phyloP scores from a whole-genome alignment of 2,113 vertebrate species.

The Neogobius melanostomus region DNA sequence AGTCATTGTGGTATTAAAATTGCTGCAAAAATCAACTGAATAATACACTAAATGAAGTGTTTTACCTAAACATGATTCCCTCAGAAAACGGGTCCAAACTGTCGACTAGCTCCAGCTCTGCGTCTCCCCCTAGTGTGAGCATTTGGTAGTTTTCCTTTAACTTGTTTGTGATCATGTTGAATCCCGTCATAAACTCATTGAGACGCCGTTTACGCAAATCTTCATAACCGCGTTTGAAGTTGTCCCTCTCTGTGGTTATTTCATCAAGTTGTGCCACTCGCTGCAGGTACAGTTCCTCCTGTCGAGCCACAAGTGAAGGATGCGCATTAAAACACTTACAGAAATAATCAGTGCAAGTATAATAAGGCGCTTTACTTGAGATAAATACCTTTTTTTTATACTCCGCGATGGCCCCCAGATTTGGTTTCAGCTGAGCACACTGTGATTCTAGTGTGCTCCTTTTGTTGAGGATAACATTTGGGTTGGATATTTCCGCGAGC shows the following conservation, averaged over 20 bases:
- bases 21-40: too few species aligned
- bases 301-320: not conserved
- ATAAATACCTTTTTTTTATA: slow-evolving; percentile 88
- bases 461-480: slow-evolving; percentile 82
- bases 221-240: slow-evolving; percentile 86
- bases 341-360: too few species aligned
- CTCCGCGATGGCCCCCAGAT: slow-evolving; percentile 87
- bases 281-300: slow-evolving; percentile 95
- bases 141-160: slow-evolving; percentile 99
- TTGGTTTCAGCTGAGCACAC: slow-evolving; percentile 86
- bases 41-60: not conserved
- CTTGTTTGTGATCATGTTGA: slow-evolving; percentile 95
- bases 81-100: slow-evolving; percentile 98
- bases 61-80: slow-evolving; percentile 95
- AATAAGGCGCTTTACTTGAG: too few species aligned
- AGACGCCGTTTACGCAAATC: slow-evolving; percentile 91
- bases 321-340: too few species aligned
- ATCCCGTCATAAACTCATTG: slow-evolving; percentile 96
- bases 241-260: slow-evolving; percentile 87
- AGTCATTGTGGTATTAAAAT: not conserved
- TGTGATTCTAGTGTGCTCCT: slow-evolving; percentile 88
- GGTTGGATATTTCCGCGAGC: slow-evolving; percentile 79
- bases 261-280: slow-evolving; percentile 88
- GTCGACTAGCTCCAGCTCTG: slow-evolving; percentile 96
- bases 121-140: slow-evolving; percentile 94